Conservation (phyloP, 2,888 invertebrate genomes). For the Julus scandinavius region DNA sequence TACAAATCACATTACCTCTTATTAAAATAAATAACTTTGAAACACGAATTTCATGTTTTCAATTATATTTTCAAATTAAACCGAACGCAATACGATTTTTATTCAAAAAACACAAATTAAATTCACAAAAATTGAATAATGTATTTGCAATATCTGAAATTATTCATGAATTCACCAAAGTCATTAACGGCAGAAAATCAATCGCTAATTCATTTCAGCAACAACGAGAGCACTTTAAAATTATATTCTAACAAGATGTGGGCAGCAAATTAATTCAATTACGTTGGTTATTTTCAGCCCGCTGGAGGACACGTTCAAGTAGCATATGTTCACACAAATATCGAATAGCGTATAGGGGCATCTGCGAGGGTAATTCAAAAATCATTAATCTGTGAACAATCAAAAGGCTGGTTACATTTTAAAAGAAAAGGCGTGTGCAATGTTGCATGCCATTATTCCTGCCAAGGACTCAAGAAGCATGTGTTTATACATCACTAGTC, state of each 20-base stretch:
- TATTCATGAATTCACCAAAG: neutral
- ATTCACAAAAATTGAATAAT: neutral
- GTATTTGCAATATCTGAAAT: neutral
- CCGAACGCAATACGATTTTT: neutral
- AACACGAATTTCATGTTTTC: neutral
- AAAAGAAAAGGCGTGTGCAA: too few species aligned
- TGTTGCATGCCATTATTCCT: too few species aligned
- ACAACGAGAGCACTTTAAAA: neutral
- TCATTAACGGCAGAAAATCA: neutral
- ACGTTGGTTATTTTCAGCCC: neutral
- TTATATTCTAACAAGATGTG: neutral
- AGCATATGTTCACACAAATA: too few species aligned
- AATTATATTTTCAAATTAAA: neutral
- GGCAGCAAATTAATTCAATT: neutral
- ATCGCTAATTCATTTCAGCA: neutral
- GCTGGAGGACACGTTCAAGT: too few species aligned
- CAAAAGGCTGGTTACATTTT: neutral
- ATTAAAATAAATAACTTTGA: too few species aligned
- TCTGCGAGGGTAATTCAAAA: too few species aligned
- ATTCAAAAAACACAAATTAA: neutral
- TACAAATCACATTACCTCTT: too few species aligned
- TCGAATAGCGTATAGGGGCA: too few species aligned
- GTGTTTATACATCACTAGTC: too few species aligned
- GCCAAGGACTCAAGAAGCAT: too few species aligned
- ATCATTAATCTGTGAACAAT: neutral